phyloP scores from a whole-genome alignment of 2,113 vertebrate genomes.

The Cheilinus undulatus region DNA sequence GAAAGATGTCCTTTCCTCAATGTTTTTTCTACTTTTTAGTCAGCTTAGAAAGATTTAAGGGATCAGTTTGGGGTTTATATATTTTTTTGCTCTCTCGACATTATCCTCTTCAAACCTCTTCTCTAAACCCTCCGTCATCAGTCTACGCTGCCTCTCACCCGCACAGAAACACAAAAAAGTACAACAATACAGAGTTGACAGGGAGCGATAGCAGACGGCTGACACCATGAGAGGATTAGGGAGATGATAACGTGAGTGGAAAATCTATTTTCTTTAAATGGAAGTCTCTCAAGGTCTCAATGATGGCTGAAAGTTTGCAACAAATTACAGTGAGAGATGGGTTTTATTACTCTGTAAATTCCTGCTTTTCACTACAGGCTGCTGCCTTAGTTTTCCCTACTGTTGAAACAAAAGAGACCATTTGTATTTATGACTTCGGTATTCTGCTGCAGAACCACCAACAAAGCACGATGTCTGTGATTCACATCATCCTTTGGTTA shows the following conservation, averaged over 20 bases:
- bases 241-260: slow-evolving; percentile 51
- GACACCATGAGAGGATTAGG: slow-evolving; percentile 66
- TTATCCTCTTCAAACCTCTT: slow-evolving; percentile 64
- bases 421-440: slow-evolving; percentile 22
- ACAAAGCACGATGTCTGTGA: slow-evolving; percentile 28
- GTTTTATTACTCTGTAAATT: slow-evolving; percentile 45
- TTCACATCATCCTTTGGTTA: slow-evolving; percentile 26
- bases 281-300: slow-evolving; percentile 42
- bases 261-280: slow-evolving; percentile 63
- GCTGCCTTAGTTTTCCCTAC: neutral
- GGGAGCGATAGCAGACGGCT: slow-evolving; percentile 56
- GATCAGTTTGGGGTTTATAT: slow-evolving; percentile 75
- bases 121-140: slow-evolving; percentile 42
- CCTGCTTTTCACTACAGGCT: neutral
- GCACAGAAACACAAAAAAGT: slow-evolving; percentile 52
- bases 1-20: slow-evolving; percentile 49
- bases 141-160: slow-evolving; percentile 43
- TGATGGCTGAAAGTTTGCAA: slow-evolving; percentile 46
- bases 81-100: slow-evolving; percentile 61
- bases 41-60: slow-evolving; percentile 74
- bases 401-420: slow-evolving; percentile 14
- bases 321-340: slow-evolving; percentile 47
- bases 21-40: slow-evolving; percentile 69
- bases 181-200: slow-evolving; percentile 66
- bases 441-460: slow-evolving; percentile 31